Evolutionary conservation across 2,113 vertebrate genomes (phyloP).

Genomic region (Syngnathus scovelli): DNA sequence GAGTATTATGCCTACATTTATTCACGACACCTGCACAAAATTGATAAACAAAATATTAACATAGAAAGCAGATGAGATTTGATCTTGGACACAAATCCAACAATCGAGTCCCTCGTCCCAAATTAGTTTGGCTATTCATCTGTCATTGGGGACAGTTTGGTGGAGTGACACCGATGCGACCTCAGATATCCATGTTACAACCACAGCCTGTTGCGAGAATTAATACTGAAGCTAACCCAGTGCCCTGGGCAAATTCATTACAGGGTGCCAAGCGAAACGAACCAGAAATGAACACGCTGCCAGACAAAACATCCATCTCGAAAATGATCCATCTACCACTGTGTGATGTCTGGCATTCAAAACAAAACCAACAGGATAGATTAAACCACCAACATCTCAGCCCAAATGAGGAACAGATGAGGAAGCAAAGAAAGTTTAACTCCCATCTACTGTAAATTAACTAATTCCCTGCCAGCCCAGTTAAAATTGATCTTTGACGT

Average conservation of each 20-base stretch:
- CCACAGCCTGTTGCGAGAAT: slow-evolving; percentile 16
- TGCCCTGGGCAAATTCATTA: neutral
- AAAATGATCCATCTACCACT: neutral
- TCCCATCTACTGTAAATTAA: no score
- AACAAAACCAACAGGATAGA: neutral
- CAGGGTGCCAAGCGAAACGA: slow-evolving; percentile 6
- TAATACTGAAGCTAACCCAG: slow-evolving; percentile 12
- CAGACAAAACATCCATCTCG: neutral
- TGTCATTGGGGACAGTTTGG: neutral
- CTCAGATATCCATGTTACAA: neutral
- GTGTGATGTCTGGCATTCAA: neutral
- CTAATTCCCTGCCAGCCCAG: no score
- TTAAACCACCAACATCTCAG: neutral
- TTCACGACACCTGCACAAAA: neutral
- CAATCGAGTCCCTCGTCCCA: neutral
- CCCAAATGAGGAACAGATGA: neutral
- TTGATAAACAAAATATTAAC: neutral
- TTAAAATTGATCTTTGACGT: no score
- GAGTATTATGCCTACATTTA: neutral
- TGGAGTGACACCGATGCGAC: neutral
- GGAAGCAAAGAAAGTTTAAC: neutral
- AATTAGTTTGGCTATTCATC: neutral
- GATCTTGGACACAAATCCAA: neutral
- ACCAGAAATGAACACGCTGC: slow-evolving; percentile 7
- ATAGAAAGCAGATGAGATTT: neutral